A percentile compares a stretch with the other conserved stretches of the same genome.
phyloP scores from a whole-genome alignment of 2,888 invertebrate genomes.

The Chironomus tentans region DNA sequence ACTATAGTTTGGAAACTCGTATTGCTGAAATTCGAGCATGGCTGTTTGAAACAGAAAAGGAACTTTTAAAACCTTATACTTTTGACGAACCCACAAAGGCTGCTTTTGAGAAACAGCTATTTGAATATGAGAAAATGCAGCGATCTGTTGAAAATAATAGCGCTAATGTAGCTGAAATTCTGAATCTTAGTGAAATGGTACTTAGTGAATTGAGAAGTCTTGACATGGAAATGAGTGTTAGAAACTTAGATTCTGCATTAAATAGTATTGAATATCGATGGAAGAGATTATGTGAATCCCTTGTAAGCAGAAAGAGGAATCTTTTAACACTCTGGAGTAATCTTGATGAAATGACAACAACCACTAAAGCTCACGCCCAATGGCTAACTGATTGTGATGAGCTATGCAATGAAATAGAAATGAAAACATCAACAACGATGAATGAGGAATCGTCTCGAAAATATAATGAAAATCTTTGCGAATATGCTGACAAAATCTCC shows the following conservation, averaged over 20 bases:
- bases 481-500: neutral
- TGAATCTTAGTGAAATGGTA: slow-evolving; percentile 69
- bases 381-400: slow-evolving; percentile 46
- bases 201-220: slow-evolving; percentile 64
- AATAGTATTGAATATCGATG: slow-evolving; percentile 68
- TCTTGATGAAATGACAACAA: slow-evolving; percentile 49
- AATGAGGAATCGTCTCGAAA: neutral
- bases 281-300: slow-evolving; percentile 65
- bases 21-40: slow-evolving; percentile 62
- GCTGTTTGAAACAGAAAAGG: slow-evolving; percentile 62
- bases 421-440: neutral
- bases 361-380: slow-evolving; percentile 49
- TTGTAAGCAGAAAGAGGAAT: slow-evolving; percentile 60
- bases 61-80: slow-evolving; percentile 56
- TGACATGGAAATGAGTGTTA: slow-evolving; percentile 61
- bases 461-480: neutral
- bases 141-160: slow-evolving; percentile 68
- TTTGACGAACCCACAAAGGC: slow-evolving; percentile 57
- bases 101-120: slow-evolving; percentile 57
- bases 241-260: slow-evolving; percentile 55
- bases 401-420: slow-evolving; percentile 13
- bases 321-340: slow-evolving; percentile 54
- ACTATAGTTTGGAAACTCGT: slow-evolving; percentile 59
- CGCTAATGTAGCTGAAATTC: slow-evolving; percentile 64
- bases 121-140: slow-evolving; percentile 63